Percentiles rank a stretch among this genome's conserved stretches.
phyloP scores from a whole-genome alignment of 2,888 invertebrate genomes.

The Chaitophorus viminalis region DNA sequence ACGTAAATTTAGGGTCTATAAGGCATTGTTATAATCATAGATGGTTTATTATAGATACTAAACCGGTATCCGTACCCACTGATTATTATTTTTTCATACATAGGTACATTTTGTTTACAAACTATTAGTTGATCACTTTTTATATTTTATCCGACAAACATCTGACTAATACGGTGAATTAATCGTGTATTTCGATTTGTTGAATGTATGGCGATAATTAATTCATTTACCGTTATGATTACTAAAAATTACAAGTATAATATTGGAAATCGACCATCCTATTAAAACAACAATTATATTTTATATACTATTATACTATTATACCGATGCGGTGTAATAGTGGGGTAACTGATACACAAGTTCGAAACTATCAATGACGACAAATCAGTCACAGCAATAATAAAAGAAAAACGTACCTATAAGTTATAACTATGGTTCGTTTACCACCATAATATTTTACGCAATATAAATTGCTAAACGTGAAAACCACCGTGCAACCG shows the following conservation, averaged over 20 bases:
- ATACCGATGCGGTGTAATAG: too few species aligned
- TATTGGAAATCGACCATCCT: neutral
- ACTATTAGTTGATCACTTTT: neutral
- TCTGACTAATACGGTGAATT: slow-evolving; percentile 1
- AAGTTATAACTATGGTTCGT: neutral
- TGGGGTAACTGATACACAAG: neutral
- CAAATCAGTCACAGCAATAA: neutral
- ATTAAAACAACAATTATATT: neutral
- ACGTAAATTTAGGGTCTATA: slow-evolving; percentile 4
- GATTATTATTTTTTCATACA: neutral
- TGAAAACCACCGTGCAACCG: neutral
- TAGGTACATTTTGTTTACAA: slow-evolving; percentile 21
- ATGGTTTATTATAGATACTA: slow-evolving; percentile 27
- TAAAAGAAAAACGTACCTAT: neutral
- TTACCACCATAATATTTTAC: neutral
- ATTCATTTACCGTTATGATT: too few species aligned
- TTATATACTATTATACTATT: neutral
- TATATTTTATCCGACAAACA: neutral
- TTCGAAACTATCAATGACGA: neutral
- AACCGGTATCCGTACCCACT: slow-evolving; percentile 41
- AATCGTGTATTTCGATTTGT: neutral
- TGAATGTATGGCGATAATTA: neutral
- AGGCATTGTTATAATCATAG: slow-evolving; percentile 17
- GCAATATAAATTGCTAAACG: slow-evolving; percentile 8
- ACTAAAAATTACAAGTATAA: too few species aligned